Conservation (phyloP, 2,888 invertebrate genomes). For the Bhutanitis thaidina region DNA sequence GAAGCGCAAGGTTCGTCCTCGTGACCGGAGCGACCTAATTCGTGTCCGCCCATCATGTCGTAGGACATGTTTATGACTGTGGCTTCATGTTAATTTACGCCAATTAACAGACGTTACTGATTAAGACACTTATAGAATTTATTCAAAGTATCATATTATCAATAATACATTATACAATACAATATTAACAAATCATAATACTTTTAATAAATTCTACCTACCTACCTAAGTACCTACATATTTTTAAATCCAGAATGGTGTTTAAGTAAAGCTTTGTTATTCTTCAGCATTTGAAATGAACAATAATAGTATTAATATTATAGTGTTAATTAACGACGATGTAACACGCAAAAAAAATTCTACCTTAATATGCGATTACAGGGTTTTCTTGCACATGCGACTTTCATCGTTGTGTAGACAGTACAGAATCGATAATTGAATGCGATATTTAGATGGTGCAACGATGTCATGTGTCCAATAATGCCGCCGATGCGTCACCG, state of each 20-base stretch:
- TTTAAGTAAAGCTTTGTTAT: too few relatives aligned
- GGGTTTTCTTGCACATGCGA: background rate
- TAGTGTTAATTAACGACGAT: background rate
- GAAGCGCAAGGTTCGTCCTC: conserved; percentile 25
- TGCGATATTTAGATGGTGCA: conserved; percentile 22
- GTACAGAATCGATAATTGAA: too few relatives aligned
- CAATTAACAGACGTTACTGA: too few relatives aligned
- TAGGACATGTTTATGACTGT: conserved; percentile 25
- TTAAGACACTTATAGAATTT: too few relatives aligned
- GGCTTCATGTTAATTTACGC: conserved; percentile 29
- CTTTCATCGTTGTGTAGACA: background rate
- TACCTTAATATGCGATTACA: background rate
- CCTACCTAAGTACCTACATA: too few relatives aligned
- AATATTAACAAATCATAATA: too few relatives aligned
- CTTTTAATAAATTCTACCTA: too few relatives aligned
- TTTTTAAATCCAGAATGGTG: too few relatives aligned
- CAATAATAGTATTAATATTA: too few relatives aligned
- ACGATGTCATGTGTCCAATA: conserved; percentile 26
- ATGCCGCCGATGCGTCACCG: conserved; percentile 24
- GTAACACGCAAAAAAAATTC: background rate
- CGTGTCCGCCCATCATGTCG: conserved; percentile 19
- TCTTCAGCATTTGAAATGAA: too few relatives aligned
- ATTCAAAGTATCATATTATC: too few relatives aligned
- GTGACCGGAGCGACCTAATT: conserved; percentile 25
- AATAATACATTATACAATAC: too few relatives aligned